A percentile compares a stretch with the other conserved stretches of the same genome.
phyloP scores from a whole-genome alignment of 2,888 invertebrate species.

The Eupithecia inturbata region DNA sequence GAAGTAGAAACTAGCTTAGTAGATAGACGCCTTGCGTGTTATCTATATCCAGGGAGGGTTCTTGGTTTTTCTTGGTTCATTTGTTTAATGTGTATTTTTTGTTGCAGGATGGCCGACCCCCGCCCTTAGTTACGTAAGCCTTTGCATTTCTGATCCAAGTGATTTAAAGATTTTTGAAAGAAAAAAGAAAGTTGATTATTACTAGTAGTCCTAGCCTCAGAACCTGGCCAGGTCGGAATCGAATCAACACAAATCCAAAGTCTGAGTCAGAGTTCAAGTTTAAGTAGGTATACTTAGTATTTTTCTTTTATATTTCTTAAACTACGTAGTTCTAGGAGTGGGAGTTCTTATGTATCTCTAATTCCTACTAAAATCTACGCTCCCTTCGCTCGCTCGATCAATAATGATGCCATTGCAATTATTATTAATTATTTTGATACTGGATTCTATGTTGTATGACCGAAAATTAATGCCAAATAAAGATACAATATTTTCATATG shows the following conservation, averaged over 20 bases:
- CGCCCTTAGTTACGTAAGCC: conserved; percentile 60
- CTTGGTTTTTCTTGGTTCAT: background rate
- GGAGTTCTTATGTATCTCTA: background rate
- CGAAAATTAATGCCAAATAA: conserved; percentile 34
- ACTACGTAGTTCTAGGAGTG: background rate
- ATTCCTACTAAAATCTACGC: background rate
- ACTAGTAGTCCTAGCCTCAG: conserved; percentile 13
- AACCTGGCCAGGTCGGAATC: background rate
- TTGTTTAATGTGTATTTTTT: conserved; percentile 39
- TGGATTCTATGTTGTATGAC: conserved; percentile 32
- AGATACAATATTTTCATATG: conserved; percentile 32
- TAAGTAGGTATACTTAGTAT: background rate
- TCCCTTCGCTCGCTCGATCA: background rate
- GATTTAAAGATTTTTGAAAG: conserved; percentile 47
- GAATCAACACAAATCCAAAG: background rate
- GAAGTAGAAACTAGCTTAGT: background rate
- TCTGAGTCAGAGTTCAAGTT: background rate
- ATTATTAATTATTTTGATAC: conserved; percentile 19
- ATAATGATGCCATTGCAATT: conserved; percentile 27
- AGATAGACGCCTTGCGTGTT: background rate
- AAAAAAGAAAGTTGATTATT: conserved; percentile 47
- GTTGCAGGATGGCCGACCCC: conserved; percentile 76
- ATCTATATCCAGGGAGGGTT: background rate
- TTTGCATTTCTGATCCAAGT: conserved; percentile 44
- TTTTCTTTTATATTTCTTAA: background rate